A percentile compares a stretch with the other conserved stretches of the same genome.
These are phyloP conservation scores for Cinclus cinclus DNA, from an alignment of 2,113 vertebrate genomes.

Conservation along the genomic window DNA sequence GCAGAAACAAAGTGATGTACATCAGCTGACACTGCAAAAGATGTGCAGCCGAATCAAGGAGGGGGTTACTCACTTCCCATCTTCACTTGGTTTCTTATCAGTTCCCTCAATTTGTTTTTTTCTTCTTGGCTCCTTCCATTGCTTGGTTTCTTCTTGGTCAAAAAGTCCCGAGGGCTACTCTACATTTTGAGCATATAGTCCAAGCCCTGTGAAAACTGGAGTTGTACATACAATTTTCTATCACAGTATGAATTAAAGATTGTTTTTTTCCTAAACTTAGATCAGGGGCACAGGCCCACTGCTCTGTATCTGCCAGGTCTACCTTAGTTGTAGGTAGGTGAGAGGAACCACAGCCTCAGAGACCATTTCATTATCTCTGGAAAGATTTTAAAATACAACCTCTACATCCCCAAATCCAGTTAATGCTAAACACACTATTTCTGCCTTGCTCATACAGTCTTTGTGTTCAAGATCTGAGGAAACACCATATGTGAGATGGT, in stretches of 20 bases:
- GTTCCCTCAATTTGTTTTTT: neutral
- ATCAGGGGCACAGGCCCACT: neutral
- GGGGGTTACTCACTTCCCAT: neutral
- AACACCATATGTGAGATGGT: neutral
- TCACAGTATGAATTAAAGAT: neutral
- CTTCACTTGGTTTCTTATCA: neutral
- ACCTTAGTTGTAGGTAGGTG: neutral
- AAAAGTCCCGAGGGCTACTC: neutral
- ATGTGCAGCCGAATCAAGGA: neutral
- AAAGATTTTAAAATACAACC: neutral
- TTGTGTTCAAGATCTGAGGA: neutral
- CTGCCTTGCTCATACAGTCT: neutral
- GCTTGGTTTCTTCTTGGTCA: neutral
- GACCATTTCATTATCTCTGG: neutral
- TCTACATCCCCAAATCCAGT: neutral
- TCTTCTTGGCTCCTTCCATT: neutral
- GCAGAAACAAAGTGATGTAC: neutral
- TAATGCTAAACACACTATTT: neutral
- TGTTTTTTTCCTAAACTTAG: neutral
- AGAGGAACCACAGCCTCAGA: neutral
- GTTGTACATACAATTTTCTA: neutral
- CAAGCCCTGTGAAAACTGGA: neutral
- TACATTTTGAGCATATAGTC: neutral
- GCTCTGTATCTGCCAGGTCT: neutral
- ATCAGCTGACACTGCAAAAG: neutral